phyloP scores from a whole-genome alignment of 2,113 vertebrate genomes.

The Callaeas wilsoni region DNA sequence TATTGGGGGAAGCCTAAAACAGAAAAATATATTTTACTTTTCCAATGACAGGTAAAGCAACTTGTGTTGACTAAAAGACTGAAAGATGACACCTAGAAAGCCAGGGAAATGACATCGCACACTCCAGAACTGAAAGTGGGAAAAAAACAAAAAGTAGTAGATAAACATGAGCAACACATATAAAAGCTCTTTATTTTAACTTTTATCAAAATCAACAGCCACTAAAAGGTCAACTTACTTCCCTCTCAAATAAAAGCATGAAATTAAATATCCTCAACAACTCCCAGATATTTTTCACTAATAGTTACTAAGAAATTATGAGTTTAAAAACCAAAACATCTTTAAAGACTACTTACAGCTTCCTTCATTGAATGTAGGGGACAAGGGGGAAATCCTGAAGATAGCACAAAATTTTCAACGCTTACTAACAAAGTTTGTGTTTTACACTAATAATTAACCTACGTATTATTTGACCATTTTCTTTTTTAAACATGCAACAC shows the following conservation, averaged over 20 bases:
- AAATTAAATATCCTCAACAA: not conserved
- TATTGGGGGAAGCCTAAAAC: not conserved
- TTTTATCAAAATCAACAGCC: not conserved
- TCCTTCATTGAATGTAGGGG: not conserved
- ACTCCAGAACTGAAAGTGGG: not conserved
- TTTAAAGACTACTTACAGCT: not conserved
- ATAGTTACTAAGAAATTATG: not conserved
- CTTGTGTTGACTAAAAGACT: not conserved
- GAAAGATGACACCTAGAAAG: not conserved
- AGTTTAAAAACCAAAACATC: not conserved
- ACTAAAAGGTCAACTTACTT: not conserved
- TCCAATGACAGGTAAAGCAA: not conserved
- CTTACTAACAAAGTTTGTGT: not conserved
- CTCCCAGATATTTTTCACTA: not conserved
- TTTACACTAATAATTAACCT: not conserved
- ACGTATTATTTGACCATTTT: not conserved
- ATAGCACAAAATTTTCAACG: not conserved
- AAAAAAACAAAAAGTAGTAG: not conserved
- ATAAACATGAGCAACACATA: not conserved
- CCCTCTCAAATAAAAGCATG: not conserved
- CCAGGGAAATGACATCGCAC: not conserved
- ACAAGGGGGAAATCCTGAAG: not conserved
- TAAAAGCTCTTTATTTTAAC: not conserved
- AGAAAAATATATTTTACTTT: not conserved
- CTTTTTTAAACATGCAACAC: not conserved